Evolutionary conservation across 2,888 invertebrate species (phyloP).

Genomic region (Pseudoips prasinana): DNA sequence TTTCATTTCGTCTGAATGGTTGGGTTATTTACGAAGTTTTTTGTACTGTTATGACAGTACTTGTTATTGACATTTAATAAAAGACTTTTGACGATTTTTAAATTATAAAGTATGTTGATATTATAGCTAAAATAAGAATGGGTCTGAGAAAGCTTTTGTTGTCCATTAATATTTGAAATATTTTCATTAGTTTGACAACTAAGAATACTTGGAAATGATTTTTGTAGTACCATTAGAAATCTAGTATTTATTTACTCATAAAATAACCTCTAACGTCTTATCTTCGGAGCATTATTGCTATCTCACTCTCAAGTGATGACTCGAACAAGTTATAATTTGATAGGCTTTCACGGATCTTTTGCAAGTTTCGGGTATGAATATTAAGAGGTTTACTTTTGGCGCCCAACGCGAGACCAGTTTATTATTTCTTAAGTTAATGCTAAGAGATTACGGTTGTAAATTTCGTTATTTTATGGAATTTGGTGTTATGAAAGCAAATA

Average conservation of each 20-base stretch:
- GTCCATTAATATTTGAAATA: no score
- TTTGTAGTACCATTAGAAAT: no score
- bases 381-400: conserved; percentile 59
- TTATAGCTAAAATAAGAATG: no score
- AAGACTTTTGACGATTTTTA: no score
- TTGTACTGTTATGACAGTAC: not conserved
- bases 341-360: conserved; percentile 54
- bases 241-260: no score
- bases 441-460: conserved; percentile 7
- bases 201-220: no score
- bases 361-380: conserved; percentile 66
- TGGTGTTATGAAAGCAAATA: no score
- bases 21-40: conserved; percentile 1
- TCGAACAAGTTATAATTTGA: conserved; percentile 63
- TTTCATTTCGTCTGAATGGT: conserved; percentile 1
- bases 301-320: conserved; percentile 37
- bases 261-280: no score
- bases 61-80: not conserved
- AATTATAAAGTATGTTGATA: no score
- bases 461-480: conserved; percentile 9
- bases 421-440: conserved; percentile 18
- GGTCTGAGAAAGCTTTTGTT: no score
- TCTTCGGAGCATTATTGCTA: conserved; percentile 6
- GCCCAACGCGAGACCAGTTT: conserved; percentile 49
- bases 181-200: no score